phyloP scores from a whole-genome alignment of 30 jellyfish, hydroid and myxozoan genomes.

The Catostylus mosaicus region DNA sequence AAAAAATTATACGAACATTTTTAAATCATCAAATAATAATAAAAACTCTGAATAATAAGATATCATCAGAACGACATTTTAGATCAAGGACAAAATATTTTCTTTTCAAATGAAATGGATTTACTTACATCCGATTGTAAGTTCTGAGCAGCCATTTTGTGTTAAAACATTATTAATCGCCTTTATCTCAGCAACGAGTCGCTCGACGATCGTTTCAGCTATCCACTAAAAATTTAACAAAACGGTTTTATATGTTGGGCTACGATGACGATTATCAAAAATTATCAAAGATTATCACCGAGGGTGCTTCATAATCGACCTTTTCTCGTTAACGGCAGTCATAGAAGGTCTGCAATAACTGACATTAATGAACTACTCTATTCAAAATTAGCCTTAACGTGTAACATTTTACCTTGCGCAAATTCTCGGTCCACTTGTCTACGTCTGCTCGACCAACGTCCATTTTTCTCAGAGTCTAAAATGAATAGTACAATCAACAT shows the following conservation, averaged over 20 bases:
- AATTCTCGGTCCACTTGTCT: conserved; percentile 89
- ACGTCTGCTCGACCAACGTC: conserved; percentile 70
- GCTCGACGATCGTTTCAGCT: conserved; percentile 96
- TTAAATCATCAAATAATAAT: background rate
- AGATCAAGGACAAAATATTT: background rate
- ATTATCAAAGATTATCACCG: background rate
- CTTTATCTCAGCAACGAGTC: conserved; percentile 69
- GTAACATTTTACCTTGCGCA: conserved; percentile 74
- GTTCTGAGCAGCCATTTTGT: conserved; percentile 88
- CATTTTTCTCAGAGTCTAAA: conserved; percentile 73
- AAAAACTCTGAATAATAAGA: background rate
- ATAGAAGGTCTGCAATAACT: too few relatives aligned
- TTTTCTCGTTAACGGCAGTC: too few relatives aligned
- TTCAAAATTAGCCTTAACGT: background rate
- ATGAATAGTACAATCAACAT: background rate
- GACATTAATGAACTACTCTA: too few relatives aligned
- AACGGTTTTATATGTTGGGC: background rate
- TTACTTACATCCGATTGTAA: conserved; percentile 85
- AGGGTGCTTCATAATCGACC: background rate
- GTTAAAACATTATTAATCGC: conserved; percentile 60
- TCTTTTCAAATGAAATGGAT: background rate
- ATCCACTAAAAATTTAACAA: conserved; percentile 77
- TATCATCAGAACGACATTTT: background rate
- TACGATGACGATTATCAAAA: background rate
- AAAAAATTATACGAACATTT: too few relatives aligned